These are phyloP conservation scores for Synanceia verrucosa DNA, from an alignment of 2,797 vertebrate genomes.

Conservation along the genomic window DNA sequence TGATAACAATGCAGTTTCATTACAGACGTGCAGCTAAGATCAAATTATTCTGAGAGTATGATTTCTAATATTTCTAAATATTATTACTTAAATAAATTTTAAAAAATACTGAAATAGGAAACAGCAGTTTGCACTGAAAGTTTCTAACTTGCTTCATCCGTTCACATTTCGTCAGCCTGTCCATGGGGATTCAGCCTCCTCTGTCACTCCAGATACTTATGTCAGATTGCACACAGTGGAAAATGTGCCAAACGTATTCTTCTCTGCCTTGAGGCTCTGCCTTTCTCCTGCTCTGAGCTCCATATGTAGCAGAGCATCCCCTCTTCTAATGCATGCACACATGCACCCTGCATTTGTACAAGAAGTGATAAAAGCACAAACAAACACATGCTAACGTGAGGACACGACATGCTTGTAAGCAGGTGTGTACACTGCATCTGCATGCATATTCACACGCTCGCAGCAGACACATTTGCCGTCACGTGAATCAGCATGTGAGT, in stretches of 20 bases:
- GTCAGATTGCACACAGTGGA: constrained; percentile 7
- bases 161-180: constrained; percentile 2
- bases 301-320: constrained; percentile 51
- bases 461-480: constrained; percentile 20
- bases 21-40: too few species aligned
- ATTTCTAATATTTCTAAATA: too few species aligned
- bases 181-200: not conserved
- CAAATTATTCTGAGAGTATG: too few species aligned
- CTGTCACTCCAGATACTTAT: constrained; percentile 11
- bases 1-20: too few species aligned
- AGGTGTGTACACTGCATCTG: constrained; percentile 9
- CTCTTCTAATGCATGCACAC: constrained; percentile 22
- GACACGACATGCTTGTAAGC: constrained; percentile 28
- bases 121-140: not conserved
- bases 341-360: not conserved
- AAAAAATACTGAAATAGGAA: too few species aligned
- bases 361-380: constrained; percentile 34
- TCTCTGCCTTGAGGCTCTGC: constrained; percentile 30
- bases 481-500: constrained; percentile 71
- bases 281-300: constrained; percentile 47
- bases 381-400: constrained; percentile 29
- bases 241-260: constrained; percentile 5
- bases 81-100: too few species aligned
- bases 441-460: constrained; percentile 2
- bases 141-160: not conserved